Evolutionary conservation across 2,888 invertebrate genomes (phyloP).

Genomic region (Lobophora halterata): DNA sequence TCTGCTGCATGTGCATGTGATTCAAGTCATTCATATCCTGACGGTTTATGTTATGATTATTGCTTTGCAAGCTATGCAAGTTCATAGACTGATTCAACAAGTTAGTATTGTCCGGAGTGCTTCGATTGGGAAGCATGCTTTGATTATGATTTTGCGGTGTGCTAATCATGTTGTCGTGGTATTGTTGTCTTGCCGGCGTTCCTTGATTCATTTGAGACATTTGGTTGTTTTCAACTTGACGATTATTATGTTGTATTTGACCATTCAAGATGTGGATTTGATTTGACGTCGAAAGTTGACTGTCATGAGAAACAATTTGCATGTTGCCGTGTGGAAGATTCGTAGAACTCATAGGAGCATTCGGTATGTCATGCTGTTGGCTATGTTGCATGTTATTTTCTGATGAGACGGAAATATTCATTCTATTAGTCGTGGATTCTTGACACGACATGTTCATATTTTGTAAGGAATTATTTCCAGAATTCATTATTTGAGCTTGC

Average conservation of each 20-base stretch:
- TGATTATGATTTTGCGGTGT: constrained; percentile 62
- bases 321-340: constrained; percentile 66
- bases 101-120: constrained; percentile 59
- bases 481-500: constrained; percentile 66
- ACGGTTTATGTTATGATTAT: constrained; percentile 60
- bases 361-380: constrained; percentile 61
- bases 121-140: constrained; percentile 62
- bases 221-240: constrained; percentile 61
- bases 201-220: constrained; percentile 62
- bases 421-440: constrained; percentile 60
- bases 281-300: constrained; percentile 56
- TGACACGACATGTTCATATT: constrained; percentile 70
- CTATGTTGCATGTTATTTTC: constrained; percentile 57
- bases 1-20: constrained; percentile 73
- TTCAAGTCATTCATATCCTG: constrained; percentile 62
- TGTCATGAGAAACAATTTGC: constrained; percentile 66
- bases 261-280: constrained; percentile 77
- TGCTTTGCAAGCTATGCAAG: constrained; percentile 61
- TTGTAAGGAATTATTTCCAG: constrained; percentile 65
- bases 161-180: constrained; percentile 63
- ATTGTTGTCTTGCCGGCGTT: constrained; percentile 53
- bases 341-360: constrained; percentile 49
- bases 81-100: constrained; percentile 68
- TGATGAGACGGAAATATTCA: constrained; percentile 55
- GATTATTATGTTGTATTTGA: constrained; percentile 70